Evolutionary conservation across 2,797 vertebrate species (phyloP), one percentile per base, ranked within the genome.

Genomic region (Phrynocephalus vlangalii): DNA sequence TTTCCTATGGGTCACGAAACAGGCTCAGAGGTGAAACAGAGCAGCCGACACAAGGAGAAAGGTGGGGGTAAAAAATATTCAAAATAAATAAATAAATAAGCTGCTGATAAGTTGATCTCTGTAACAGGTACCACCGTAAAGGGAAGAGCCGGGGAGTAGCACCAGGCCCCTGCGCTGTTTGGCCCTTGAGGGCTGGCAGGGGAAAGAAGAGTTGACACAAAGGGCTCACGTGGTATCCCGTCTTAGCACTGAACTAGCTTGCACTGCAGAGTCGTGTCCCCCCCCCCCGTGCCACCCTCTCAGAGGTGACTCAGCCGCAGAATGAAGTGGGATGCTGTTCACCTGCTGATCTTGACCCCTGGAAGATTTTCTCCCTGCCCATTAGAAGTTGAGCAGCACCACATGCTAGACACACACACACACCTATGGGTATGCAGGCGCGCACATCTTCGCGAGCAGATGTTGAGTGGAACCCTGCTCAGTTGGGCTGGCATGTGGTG

Each of bases 401-500:
- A 48, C 6, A 7, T 18, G 38, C 38, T 44, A 44, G 38, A 44
- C 38, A 44, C 38, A 44, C 33, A 4, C 70, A 7, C 5, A 30
- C 28, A n/a, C n/a, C 26, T 26, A 30, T 26, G 10, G 15, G 24
- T 70, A 5, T 26, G 26, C 6, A 24, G 9, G 6, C 11, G 1
- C n/a, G 3, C 82, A 33, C 22, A 56, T 56, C 11, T 13, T 44
- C 50, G 63, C 20, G 33, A 26, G 48, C 44, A 72, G 71, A 72
- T n/a, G 7, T 26, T 38, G 6, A 20, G 56, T 28, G 44, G 44
- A 50, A 28, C 16, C 52, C 48, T 20, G 24, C 22, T 1, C 63
- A 1, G 3, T n/a, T 30, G 24, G 0, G 20, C n/a, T 16, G 3
- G 13, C 10, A 24, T 13, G 9, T 22, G 30, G 7, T 3, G 15